Evolutionary conservation across 2,797 vertebrate genomes (phyloP), one percentile per base, ranked within the genome.

Genomic region (Borostomias antarcticus): DNA sequence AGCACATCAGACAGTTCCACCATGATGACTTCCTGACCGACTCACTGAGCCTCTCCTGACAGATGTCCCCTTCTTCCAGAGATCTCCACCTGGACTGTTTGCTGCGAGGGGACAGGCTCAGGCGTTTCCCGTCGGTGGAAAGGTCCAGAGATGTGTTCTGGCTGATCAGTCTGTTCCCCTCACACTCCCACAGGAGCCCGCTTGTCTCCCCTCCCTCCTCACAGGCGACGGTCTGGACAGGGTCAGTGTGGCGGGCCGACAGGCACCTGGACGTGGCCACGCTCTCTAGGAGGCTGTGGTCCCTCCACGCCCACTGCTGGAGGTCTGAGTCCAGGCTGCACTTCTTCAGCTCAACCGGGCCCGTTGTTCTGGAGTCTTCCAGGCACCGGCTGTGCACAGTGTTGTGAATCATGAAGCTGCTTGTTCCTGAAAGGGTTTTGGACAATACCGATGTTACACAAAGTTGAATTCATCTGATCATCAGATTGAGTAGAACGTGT

Each of bases 281-380:
- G 47, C 86, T 85, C 66, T 79, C 82, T 51, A 93, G 67, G 64
- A 83, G 74, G 51, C 64, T 56, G 15, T 10, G 43, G 5, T 74
- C 48, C 5, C 52, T 70, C 92, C 92, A 94, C 9, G 69, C 10
- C 92, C 92, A 94, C 78, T 91, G 86, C 75, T 94, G 91, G 23
- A 74, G 72, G 3, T 67, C 69, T 0, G 85, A 88, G 67, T 88
- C 79, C 64, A 88, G 62, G 72, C 69, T 71, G 62, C 92, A 93
- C 35, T 4, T 64, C 23, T 61, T 75, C 64, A 91, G 52, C 29
- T 79, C 53, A 28, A 91, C 83, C 5, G 66, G 58, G 9, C 58
- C 53, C 15, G 72, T 45, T 1, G 19, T 48, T 3, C 23, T 28
- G 0, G 82, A 72, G 54, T 90, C 88, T 69, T 92, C 82, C 58